Evolutionary conservation across 2,888 invertebrate genomes (phyloP), one percentile per base, ranked within the genome.

Genomic region (Chrysolina oricalcia): DNA sequence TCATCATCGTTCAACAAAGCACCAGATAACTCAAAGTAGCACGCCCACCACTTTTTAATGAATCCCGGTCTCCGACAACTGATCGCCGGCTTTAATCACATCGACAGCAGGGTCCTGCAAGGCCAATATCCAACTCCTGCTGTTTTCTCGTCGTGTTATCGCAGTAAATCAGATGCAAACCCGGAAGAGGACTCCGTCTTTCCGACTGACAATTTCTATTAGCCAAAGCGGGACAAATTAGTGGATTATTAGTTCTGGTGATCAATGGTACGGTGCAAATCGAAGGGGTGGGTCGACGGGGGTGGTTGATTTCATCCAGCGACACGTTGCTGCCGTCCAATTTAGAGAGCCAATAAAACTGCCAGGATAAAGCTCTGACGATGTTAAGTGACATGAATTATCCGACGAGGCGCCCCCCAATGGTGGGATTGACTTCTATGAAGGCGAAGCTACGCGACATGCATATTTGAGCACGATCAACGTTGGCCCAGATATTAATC

Each of bases 311-410:
- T 66, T 64, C 77, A 78, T 81, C 81, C 79, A 83, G 80, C 86
- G 85, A 87, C 86, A 86, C 87, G 85, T 86, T 84, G 86, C 85
- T 86, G 86, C 87, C 85, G 87, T 87, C 88, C 89, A 89, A 89
- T 89, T 89, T 88, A 87, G 88, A 87, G 88, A 87, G 86, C 88
- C 89, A 89, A 89, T 89, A 89, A 89, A 89, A 89, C 88, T 89
- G 89, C 88, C 88, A 89, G 85, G 83, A 86, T 86, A 88, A 89
- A 89, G 88, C 89, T 87, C 86, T 87, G 88, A 88, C 89, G 89
- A 88, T 88, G 88, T 87, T 88, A 89, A 89, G 89, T 89, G 89
- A 89, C 89, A 87, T 88, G 89, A 89, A 89, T 89, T 89, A 89
- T 89, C 89, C 88, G 80, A 84, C 72, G 68, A 67, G 43, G 53